Conservation (phyloP, 2,888 invertebrate genomes). For the Glyphotaelius pellucidus region DNA sequence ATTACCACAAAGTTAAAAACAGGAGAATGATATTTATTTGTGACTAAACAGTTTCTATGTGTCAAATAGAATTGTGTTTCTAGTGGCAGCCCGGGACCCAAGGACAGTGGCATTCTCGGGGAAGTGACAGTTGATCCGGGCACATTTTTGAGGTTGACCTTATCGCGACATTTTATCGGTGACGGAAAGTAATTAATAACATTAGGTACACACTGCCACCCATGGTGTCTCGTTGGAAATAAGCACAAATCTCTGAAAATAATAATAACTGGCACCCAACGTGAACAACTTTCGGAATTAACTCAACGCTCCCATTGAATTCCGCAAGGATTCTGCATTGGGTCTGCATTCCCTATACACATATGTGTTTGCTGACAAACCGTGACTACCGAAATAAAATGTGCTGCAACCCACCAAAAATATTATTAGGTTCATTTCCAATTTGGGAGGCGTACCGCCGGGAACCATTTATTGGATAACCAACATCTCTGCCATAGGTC, state of each 20-base stretch:
- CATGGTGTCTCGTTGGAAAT: background rate
- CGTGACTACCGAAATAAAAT: background rate
- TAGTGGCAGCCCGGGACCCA: background rate
- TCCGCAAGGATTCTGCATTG: background rate
- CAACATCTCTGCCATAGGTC: no score
- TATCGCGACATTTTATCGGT: background rate
- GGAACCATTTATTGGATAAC: no score
- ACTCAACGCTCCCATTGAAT: background rate
- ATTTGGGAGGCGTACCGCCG: no score
- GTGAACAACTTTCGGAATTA: background rate
- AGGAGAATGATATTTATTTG: background rate
- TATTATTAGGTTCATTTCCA: background rate
- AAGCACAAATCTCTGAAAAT: background rate
- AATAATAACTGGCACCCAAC: background rate
- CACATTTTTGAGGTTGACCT: constrained; percentile 2
- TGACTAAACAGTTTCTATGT: background rate
- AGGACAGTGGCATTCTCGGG: constrained; percentile 5
- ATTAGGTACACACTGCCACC: background rate
- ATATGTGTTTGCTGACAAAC: background rate
- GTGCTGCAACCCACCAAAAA: background rate
- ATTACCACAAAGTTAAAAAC: constrained; percentile 21
- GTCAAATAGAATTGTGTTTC: background rate
- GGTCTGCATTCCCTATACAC: background rate
- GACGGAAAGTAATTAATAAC: background rate
- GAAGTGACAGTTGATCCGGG: constrained; percentile 17